These are phyloP conservation scores for Drosophila putrida DNA, from an alignment of 2,888 invertebrate genomes.

Conservation along the genomic window DNA sequence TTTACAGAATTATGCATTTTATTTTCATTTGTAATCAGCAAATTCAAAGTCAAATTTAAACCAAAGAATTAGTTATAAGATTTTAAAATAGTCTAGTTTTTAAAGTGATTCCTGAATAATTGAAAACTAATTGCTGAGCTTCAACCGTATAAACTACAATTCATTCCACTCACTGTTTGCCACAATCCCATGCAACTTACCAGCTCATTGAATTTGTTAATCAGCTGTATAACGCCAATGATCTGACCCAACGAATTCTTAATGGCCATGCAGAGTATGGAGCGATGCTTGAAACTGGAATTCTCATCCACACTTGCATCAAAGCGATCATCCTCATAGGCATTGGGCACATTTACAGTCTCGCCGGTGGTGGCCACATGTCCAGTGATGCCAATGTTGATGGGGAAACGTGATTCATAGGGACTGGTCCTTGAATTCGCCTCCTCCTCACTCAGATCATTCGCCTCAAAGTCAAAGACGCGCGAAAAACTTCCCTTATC, in stretches of 20 bases:
- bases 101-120: too few species aligned
- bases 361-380: constrained; percentile 98
- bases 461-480: constrained; percentile 97
- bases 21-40: too few species aligned
- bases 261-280: constrained; percentile 97
- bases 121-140: too few species aligned
- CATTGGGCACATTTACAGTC: constrained; percentile 96
- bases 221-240: constrained; percentile 96
- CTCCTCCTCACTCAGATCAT: constrained; percentile 93
- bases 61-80: too few species aligned
- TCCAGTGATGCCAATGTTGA: constrained; percentile 97
- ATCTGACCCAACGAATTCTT: constrained; percentile 96
- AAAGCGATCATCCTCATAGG: constrained; percentile 94
- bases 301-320: constrained; percentile 94
- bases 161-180: not conserved
- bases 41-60: too few species aligned
- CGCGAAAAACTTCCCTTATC: constrained; percentile 97
- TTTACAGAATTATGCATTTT: too few species aligned
- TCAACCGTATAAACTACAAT: not conserved
- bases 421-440: constrained; percentile 93
- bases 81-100: too few species aligned
- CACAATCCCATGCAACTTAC: constrained; percentile 64
- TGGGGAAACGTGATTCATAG: constrained; percentile 96
- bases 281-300: constrained; percentile 93
- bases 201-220: constrained; percentile 96